Base-by-base conservation (phyloP, 2,113 vertebrate species). In the Corapipo altera region DNA sequence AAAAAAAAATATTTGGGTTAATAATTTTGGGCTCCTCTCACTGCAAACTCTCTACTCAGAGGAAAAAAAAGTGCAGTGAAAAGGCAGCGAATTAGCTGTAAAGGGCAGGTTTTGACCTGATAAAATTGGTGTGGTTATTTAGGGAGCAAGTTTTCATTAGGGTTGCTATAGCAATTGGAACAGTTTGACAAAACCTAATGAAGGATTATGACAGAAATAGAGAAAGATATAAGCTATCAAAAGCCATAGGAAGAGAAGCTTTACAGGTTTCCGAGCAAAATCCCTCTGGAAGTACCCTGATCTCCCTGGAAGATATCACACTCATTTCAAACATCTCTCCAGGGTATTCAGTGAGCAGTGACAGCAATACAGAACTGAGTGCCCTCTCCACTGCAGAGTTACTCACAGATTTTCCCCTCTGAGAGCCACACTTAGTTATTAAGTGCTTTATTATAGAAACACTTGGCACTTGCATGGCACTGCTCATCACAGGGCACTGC, bases 161-260 rank as follows among this genome's bases (percentile, higher is more conserved):
- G 88, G 95, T 97, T 96, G 94, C 96, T 97, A 94, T 95, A 97
- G 96, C 90, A 94, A 97, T 97, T 91, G 83, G 86, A 97, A 61
- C 33, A 81, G 83, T 96, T 97, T 94, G 80, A 92, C 75, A 89
- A 95, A 96, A 61, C 57, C 85, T 94, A 95, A 95, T 94, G 96
- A 95, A 94, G 89, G 77, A 96, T 96, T 96, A 93, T 94, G 84
- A 88, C 78, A 95, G 94, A 93, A 96, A 92, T 35, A 93, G 67
- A 93, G 86, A 81, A 72, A 61, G 73, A 44, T 86, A 32, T 83
- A 95, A 95, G 28, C 46, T 12, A 21, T 85, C 91, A 94, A 90
- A 91, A 89, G 80, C 83, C 83, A 17, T 15, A 69, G 82, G 62
- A 95, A 88, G 67, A 91, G 91, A 80, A 95, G 85, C 82, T 89